phyloP scores from a whole-genome alignment of 1,140 invertebrate species.

The Cecropterus lyciades region DNA sequence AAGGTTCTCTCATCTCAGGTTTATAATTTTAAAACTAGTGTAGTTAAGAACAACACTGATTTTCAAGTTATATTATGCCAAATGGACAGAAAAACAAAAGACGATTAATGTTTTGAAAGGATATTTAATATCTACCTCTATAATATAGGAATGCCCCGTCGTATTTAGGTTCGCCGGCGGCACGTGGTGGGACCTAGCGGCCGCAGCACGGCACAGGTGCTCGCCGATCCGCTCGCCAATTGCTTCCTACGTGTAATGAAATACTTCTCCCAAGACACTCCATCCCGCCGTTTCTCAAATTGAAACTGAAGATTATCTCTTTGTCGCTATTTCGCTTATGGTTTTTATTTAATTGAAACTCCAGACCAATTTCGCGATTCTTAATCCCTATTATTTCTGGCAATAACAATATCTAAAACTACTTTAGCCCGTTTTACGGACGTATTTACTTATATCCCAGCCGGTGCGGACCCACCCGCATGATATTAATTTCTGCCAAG shows the following conservation, averaged over 20 bases:
- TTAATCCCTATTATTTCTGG: slow-evolving; percentile 14
- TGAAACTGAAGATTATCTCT: slow-evolving; percentile 74
- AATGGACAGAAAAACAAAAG: too few relatives aligned
- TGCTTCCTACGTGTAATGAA: slow-evolving; percentile 67
- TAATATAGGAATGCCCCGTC: slow-evolving; percentile 11
- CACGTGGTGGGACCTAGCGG: slow-evolving; percentile 29
- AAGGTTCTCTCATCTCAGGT: too few relatives aligned
- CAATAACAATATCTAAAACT: slow-evolving; percentile 16
- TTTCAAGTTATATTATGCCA: too few relatives aligned
- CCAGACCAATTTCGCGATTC: slow-evolving; percentile 41
- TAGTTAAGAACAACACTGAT: too few relatives aligned
- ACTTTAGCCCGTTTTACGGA: slow-evolving; percentile 38
- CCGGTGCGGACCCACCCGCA: slow-evolving; percentile 47
- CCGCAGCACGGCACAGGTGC: slow-evolving; percentile 56
- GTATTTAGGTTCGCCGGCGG: not conserved
- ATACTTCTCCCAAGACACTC: slow-evolving; percentile 70
- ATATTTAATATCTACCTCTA: not conserved
- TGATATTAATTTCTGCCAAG: slow-evolving; percentile 72
- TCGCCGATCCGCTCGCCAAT: slow-evolving; percentile 51
- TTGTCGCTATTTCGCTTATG: slow-evolving; percentile 48
- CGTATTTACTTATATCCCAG: slow-evolving; percentile 39
- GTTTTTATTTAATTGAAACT: slow-evolving; percentile 68
- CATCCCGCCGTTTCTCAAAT: slow-evolving; percentile 63
- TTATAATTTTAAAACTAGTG: too few relatives aligned
- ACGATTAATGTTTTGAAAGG: too few relatives aligned